phyloP scores from a whole-genome alignment of 2,797 vertebrate genomes.

The Bradypodion pumilum region DNA sequence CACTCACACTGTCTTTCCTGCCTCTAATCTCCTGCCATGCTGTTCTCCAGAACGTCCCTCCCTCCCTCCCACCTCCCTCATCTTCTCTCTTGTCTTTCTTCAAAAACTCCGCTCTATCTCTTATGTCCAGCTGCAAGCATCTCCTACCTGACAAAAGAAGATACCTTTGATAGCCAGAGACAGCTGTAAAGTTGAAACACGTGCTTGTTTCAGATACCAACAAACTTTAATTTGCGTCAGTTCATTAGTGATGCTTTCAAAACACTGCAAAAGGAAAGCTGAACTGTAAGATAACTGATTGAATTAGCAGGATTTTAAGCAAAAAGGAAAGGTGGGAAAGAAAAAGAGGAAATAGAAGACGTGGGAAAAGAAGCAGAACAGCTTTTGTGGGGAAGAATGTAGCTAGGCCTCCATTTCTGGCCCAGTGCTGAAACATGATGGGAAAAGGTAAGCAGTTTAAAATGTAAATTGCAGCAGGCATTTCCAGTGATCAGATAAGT shows the following conservation, averaged over 20 bases:
- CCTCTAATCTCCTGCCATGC: conserved; percentile 33
- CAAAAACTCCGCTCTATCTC: conserved; percentile 63
- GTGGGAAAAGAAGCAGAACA: conserved; percentile 35
- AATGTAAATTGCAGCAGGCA: conserved; percentile 65
- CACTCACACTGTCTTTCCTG: not conserved
- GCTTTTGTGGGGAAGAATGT: conserved; percentile 52
- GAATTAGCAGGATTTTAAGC: conserved; percentile 45
- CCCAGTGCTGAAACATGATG: conserved; percentile 69
- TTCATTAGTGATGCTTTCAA: conserved; percentile 69
- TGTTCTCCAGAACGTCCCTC: conserved; percentile 46
- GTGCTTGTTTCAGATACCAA: conserved; percentile 64
- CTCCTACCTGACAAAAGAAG: conserved; percentile 69
- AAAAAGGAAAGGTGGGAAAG: conserved; percentile 37
- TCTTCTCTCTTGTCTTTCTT: conserved; percentile 28
- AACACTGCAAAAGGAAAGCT: conserved; percentile 54
- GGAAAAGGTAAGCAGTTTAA: conserved; percentile 78
- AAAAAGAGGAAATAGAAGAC: not conserved
- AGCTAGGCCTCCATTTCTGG: conserved; percentile 70
- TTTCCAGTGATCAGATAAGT: conserved; percentile 66
- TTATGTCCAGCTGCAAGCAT: conserved; percentile 64
- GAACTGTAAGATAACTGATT: conserved; percentile 69
- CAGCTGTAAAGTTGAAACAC: conserved; percentile 49
- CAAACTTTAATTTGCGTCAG: conserved; percentile 67
- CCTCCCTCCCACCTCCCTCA: not conserved
- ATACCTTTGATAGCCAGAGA: conserved; percentile 70